Base-by-base conservation (phyloP, 2,888 invertebrate species). In the Cetonia aurata region DNA sequence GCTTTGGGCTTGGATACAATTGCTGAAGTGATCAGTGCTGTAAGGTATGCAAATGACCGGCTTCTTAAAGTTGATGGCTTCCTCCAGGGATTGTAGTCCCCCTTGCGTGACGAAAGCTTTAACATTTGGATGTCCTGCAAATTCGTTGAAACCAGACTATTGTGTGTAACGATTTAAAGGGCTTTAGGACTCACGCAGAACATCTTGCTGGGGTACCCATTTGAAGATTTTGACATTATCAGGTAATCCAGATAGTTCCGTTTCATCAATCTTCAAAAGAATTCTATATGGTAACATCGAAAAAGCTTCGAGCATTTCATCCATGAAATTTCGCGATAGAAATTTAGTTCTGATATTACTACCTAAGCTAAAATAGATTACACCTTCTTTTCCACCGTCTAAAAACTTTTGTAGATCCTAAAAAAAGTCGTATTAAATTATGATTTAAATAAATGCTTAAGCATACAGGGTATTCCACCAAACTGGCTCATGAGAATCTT, bases 21-120 rank as follows among this genome's bases (percentile, higher is more conserved):
- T 77, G 25, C 73, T 70, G 25, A 57, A 48, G 66, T 77, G 76
- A 72, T 86, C 86, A 0, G 80, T 83, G 9, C 83, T 74, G 77
- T 86, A 83, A 6, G 85, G 85, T 44, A 86, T 77, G 4, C 82
- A 85, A 6, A 86, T 77, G 0, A 86, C 70, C 1, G 86, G 86
- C 0, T 85, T 83, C 48, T 81, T 82, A 2, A 83, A 82, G 17
- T 78, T 79, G 10, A 86, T 80, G 1, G 86, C 82, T 73, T 86
- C 86, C 17, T 85, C 85, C 0, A 84, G 80, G 0, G 86, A 86
- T 62, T 86, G 86, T 1, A 85, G 73, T 1, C 86, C 86, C 55
- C 85, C 85, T 81, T 86, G 86, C 0, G 84, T 85, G 50, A 86
- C 83, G 66, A 87, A 87, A 0, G 85, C 66, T 72, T 86, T 86